These are phyloP conservation scores for Tauraco hartlaubi DNA, from an alignment of 2,797 vertebrate genomes.

Conservation along the genomic window DNA sequence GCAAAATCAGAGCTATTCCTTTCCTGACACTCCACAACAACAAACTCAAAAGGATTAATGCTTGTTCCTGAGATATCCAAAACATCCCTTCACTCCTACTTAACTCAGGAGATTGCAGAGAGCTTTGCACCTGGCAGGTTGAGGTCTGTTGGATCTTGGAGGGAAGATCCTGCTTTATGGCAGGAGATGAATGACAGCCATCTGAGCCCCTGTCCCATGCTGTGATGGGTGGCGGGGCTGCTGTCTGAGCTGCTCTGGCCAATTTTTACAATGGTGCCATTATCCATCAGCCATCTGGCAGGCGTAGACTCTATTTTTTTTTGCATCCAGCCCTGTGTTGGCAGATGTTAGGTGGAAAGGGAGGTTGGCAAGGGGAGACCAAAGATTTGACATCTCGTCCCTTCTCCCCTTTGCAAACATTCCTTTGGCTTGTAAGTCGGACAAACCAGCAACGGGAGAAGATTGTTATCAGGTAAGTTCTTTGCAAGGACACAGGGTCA, in stretches of 20 bases:
- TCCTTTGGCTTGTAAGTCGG: constrained; percentile 53
- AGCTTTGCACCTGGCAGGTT: constrained; percentile 24
- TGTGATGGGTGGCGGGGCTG: constrained; percentile 49
- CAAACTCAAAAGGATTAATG: neutral
- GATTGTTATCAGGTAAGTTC: constrained; percentile 24
- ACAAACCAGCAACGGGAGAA: constrained; percentile 29
- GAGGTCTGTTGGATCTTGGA: neutral
- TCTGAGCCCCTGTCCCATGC: neutral
- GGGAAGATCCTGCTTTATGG: neutral
- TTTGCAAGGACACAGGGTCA: constrained; percentile 23
- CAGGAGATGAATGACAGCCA: constrained; percentile 27
- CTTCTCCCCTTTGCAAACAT: constrained; percentile 57
- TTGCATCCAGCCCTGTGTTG: constrained; percentile 10
- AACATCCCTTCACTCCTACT: neutral
- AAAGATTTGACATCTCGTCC: constrained; percentile 26
- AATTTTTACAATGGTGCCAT: constrained; percentile 53
- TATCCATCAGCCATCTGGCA: constrained; percentile 66
- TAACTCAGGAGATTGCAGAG: neutral
- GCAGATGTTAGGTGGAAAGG: constrained; percentile 57
- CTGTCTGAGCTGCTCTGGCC: constrained; percentile 47
- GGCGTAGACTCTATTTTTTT: constrained; percentile 15
- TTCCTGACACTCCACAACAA: neutral
- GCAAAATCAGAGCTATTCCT: neutral
- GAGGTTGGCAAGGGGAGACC: neutral
- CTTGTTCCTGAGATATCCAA: neutral